Evolutionary conservation across 2,888 invertebrate species (phyloP).

Genomic region (Keiferia lycopersicella): DNA sequence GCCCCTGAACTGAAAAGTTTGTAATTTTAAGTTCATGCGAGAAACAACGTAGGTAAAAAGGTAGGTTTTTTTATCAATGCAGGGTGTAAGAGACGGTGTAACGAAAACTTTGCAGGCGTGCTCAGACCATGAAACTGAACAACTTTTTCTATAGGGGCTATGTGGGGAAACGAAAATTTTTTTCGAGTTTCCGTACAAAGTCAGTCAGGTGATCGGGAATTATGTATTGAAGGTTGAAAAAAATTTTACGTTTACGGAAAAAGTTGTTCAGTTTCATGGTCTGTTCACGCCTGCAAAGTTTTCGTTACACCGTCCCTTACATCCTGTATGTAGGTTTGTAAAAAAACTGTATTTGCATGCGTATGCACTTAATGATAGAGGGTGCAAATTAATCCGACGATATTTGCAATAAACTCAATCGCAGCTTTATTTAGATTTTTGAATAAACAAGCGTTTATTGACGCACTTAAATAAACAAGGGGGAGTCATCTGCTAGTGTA

Average conservation of each 20-base stretch:
- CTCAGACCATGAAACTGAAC: too few relatives aligned
- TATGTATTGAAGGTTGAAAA: too few relatives aligned
- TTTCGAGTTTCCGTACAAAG: too few relatives aligned
- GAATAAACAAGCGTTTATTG: slow-evolving; percentile 57
- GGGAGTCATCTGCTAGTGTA: slow-evolving; percentile 58
- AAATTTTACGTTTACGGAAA: too few relatives aligned
- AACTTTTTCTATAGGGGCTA: too few relatives aligned
- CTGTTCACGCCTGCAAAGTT: too few relatives aligned
- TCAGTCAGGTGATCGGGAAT: too few relatives aligned
- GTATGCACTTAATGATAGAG: not conserved
- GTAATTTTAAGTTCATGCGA: not conserved
- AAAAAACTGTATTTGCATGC: slow-evolving; percentile 4
- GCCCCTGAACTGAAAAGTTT: not conserved
- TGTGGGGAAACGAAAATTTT: too few relatives aligned
- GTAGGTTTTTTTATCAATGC: not conserved
- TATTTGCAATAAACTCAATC: slow-evolving; percentile 42
- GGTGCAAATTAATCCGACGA: slow-evolving; percentile 32
- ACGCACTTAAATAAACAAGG: slow-evolving; percentile 57
- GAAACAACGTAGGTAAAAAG: not conserved
- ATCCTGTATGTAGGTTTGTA: not conserved
- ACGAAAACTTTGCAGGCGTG: too few relatives aligned
- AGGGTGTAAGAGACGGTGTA: too few relatives aligned
- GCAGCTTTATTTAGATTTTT: slow-evolving; percentile 53
- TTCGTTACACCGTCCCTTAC: too few relatives aligned
- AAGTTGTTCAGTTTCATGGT: too few relatives aligned